Conservation (phyloP, 2,113 vertebrate species). For the Neomonachus schauinslandi region DNA sequence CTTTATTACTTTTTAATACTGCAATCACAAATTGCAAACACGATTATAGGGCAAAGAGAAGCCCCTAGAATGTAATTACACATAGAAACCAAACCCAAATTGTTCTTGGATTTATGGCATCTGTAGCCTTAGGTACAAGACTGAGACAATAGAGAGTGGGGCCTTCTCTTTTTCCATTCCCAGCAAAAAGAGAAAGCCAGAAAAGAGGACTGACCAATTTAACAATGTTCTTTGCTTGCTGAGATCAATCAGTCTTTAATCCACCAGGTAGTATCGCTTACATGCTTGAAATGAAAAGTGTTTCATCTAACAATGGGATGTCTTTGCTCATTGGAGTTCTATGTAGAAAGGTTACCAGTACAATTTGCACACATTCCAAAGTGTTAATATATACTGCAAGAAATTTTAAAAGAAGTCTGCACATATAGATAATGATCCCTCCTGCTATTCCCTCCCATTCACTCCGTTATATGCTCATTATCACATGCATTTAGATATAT, state of each 20-base stretch:
- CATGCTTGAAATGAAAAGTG: conserved; percentile 70
- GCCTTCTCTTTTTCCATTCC: neutral
- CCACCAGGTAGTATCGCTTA: conserved; percentile 36
- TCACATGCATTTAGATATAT: neutral
- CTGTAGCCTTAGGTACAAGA: neutral
- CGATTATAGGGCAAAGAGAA: conserved; percentile 36
- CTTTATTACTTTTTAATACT: conserved; percentile 38
- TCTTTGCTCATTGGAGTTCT: neutral
- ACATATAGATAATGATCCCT: neutral
- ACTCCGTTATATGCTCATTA: neutral
- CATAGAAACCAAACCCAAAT: neutral
- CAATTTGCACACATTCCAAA: neutral
- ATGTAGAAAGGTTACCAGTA: conserved; percentile 22
- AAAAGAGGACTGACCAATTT: conserved; percentile 59
- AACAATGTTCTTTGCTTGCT: conserved; percentile 67
- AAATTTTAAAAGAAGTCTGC: neutral
- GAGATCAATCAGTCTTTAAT: conserved; percentile 75
- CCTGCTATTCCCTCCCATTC: neutral
- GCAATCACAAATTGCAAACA: conserved; percentile 45
- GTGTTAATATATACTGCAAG: conserved; percentile 4
- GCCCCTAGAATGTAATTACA: conserved; percentile 29
- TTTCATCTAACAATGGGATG: conserved; percentile 34
- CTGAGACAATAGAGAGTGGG: neutral
- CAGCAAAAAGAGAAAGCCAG: conserved; percentile 9
- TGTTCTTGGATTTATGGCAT: neutral